Base-by-base conservation (phyloP, 2,113 vertebrate genomes). In the Neopipo cinnamomea region DNA sequence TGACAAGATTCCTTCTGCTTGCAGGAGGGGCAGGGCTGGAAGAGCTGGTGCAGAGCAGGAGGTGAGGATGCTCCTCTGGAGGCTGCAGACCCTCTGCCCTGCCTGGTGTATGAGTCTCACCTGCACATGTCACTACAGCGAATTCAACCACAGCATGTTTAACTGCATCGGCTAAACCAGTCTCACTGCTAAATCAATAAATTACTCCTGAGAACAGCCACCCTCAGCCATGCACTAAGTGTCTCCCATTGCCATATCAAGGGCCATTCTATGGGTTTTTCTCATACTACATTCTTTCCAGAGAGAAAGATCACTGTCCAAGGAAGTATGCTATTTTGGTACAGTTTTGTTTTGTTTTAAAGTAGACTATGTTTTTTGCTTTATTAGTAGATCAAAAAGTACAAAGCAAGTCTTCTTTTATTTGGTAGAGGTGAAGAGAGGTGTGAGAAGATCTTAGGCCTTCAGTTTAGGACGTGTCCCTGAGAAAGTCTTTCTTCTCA, bases 31-130 rank as follows among this genome's bases (percentile, higher is more conserved):
- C 23, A 83, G 24, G 28, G 42, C 56, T 67, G 30, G 42, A 24
- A 79, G 61, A 70, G 71, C 66, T 42, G 42, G 21, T 13, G 28
- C 33, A 66, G 46, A 79, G 56, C n/a, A 75, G 46, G 56, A 94
- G 21, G 18, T 8, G 50, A 13, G 28, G 30, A 55, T 66, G 66
- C 33, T 52, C 5, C 55, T 35, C 8, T 5, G 16, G 33, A 91
- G 13, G 17, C 33, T 82, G 63, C 23, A 82, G 66, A 91, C 20
- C 44, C 20, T 74, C 42, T 88, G 33, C 41, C 33, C 33, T 50
- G 35, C 6, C 49, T 61, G 0, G 0, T n/a, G 24, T 22, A 15
- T 3, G 8, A 72, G 35, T 59, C 59, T 44, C 2, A 2, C 19
- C 22, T 39, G 50, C 28, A 31, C 42, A 12, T 5, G 33, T 15